These are phyloP conservation scores for Bembecia ichneumoniformis DNA, from an alignment of 2,888 invertebrate genomes.

Conservation along the genomic window DNA sequence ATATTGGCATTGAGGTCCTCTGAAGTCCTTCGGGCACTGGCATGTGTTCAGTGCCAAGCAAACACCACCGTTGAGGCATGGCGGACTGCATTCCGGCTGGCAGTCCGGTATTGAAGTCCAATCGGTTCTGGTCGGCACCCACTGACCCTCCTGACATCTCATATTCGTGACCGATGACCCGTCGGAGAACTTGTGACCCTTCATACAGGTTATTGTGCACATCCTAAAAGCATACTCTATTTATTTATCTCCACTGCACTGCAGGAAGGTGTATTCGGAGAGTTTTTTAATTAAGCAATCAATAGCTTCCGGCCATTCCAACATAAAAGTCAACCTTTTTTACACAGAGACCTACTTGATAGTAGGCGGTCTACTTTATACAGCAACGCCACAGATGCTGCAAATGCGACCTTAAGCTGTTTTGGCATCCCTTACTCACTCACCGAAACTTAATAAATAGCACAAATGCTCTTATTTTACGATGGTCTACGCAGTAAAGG, in stretches of 20 bases:
- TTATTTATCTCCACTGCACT: not conserved
- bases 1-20: constrained; percentile 82
- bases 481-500: too few relatives aligned
- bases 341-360: too few relatives aligned
- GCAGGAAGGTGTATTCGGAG: not conserved
- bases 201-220: constrained; percentile 77
- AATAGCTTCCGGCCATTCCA: too few relatives aligned
- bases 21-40: constrained; percentile 80
- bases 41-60: constrained; percentile 85
- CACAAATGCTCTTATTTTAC: too few relatives aligned
- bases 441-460: too few relatives aligned
- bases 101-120: constrained; percentile 79
- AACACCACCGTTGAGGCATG: constrained; percentile 85
- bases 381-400: too few relatives aligned
- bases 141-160: constrained; percentile 78
- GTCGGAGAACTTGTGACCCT: constrained; percentile 80
- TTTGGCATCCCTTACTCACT: too few relatives aligned
- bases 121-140: constrained; percentile 77
- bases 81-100: constrained; percentile 74
- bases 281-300: constrained; percentile 2
- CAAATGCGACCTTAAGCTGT: too few relatives aligned
- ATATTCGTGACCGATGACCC: constrained; percentile 78
- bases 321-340: too few relatives aligned
- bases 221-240: constrained; percentile 49
- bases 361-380: too few relatives aligned